These are phyloP conservation scores for Lathamus discolor DNA, from an alignment of 2,113 vertebrate species.

Conservation along the genomic window DNA sequence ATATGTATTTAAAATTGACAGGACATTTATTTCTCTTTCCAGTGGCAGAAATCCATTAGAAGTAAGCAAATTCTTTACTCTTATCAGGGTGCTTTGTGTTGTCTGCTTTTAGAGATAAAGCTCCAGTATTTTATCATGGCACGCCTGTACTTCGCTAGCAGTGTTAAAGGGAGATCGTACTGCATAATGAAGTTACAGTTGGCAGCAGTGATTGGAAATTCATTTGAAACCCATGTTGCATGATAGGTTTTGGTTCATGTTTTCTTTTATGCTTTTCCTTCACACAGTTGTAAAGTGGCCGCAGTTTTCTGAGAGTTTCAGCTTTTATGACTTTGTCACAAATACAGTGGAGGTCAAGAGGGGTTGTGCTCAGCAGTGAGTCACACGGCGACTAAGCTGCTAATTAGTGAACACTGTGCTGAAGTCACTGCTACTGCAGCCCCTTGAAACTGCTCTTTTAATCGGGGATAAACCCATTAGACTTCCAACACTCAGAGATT, in stretches of 20 bases:
- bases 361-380: background rate
- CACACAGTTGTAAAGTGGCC: accelerated
- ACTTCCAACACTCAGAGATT: background rate
- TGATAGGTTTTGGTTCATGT: accelerated
- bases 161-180: accelerated
- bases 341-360: background rate
- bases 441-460: background rate
- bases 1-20: background rate
- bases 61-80: conserved; percentile 5
- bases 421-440: background rate
- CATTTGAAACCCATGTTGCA: accelerated
- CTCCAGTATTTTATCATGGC: background rate
- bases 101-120: conserved; percentile 38
- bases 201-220: background rate
- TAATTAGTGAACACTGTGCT: background rate
- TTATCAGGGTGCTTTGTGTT: conserved; percentile 29
- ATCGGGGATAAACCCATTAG: background rate
- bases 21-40: conserved; percentile 25
- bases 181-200: background rate
- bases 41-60: conserved; percentile 25
- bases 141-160: background rate
- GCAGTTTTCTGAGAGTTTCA: background rate
- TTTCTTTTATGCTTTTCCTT: accelerated
- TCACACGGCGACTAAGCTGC: no score
- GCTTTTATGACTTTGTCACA: background rate